These are phyloP conservation scores for Crocallis elinguaria DNA, from an alignment of 2,888 invertebrate species.

Conservation along the genomic window DNA sequence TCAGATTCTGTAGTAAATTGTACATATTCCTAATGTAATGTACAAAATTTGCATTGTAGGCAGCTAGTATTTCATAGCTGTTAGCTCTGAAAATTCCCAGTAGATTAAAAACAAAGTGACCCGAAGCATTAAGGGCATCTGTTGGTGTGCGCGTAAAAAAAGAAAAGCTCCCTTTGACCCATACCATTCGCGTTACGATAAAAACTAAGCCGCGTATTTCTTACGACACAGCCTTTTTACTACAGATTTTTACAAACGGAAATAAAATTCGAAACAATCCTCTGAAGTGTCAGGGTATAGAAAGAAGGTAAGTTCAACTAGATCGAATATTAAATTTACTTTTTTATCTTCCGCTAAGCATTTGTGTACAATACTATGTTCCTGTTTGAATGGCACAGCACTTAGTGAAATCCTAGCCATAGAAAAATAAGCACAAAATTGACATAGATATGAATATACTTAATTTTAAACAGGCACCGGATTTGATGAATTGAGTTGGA, in stretches of 20 bases:
- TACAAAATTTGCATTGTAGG: not conserved
- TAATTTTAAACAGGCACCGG: too few species aligned
- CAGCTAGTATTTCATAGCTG: slow-evolving; percentile 9
- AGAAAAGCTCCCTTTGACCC: slow-evolving; percentile 49
- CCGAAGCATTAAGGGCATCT: slow-evolving; percentile 57
- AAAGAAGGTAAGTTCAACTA: too few species aligned
- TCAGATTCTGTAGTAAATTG: too few species aligned
- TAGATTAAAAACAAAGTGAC: slow-evolving; percentile 53
- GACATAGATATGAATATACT: too few species aligned
- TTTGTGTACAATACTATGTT: too few species aligned
- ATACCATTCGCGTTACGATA: slow-evolving; percentile 58
- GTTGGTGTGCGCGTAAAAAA: slow-evolving; percentile 55
- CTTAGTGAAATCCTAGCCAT: too few species aligned
- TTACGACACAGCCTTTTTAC: slow-evolving; percentile 46
- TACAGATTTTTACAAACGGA: slow-evolving; percentile 47
- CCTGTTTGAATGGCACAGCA: too few species aligned
- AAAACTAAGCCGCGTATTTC: slow-evolving; percentile 55
- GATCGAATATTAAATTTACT: too few species aligned
- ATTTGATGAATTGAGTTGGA: too few species aligned
- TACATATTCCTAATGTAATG: too few species aligned
- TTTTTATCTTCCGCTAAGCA: too few species aligned
- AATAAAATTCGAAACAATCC: slow-evolving; percentile 56
- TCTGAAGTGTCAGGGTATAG: slow-evolving; percentile 36
- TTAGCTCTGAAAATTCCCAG: slow-evolving; percentile 31
- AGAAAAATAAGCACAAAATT: too few species aligned